Percentiles rank a stretch among this genome's conserved stretches.
Evolutionary conservation across 2,113 vertebrate species (phyloP).

Genomic region (Rhodinocichla rosea): DNA sequence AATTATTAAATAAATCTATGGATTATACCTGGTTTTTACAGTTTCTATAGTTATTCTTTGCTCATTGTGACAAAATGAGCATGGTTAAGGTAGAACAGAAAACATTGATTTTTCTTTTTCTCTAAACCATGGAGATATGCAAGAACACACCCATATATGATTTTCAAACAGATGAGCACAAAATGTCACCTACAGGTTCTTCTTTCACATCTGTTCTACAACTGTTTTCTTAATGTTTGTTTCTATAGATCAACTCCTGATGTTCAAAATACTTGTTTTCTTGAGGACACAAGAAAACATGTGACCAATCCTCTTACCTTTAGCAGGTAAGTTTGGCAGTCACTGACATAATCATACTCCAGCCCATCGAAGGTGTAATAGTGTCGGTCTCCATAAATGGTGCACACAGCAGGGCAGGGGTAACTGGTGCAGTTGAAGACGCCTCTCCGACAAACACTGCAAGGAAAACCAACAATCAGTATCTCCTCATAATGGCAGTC

Average conservation of each 20-base stretch:
- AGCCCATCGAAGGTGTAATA: constrained; percentile 96
- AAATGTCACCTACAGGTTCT: neutral
- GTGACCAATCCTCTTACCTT: constrained; percentile 73
- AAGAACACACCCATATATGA: neutral
- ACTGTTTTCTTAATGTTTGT: neutral
- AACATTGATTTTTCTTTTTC: neutral
- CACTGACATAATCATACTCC: constrained; percentile 94
- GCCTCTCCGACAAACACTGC: constrained; percentile 89
- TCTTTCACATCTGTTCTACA: neutral
- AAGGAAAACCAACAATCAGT: neutral
- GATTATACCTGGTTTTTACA: neutral
- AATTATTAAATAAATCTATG: neutral
- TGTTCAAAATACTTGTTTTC: neutral
- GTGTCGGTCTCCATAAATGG: constrained; percentile 92
- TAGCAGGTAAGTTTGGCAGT: constrained; percentile 92
- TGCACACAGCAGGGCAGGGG: constrained; percentile 93
- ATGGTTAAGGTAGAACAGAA: neutral
- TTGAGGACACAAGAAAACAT: neutral
- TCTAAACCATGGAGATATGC: neutral
- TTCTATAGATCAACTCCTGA: neutral
- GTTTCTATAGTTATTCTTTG: neutral
- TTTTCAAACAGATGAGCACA: neutral
- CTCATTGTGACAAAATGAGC: neutral
- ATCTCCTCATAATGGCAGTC: neutral
- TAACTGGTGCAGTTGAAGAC: constrained; percentile 93